These are phyloP conservation scores for Hippotragus niger DNA, from an alignment of 2,113 vertebrate genomes.

Conservation along the genomic window DNA sequence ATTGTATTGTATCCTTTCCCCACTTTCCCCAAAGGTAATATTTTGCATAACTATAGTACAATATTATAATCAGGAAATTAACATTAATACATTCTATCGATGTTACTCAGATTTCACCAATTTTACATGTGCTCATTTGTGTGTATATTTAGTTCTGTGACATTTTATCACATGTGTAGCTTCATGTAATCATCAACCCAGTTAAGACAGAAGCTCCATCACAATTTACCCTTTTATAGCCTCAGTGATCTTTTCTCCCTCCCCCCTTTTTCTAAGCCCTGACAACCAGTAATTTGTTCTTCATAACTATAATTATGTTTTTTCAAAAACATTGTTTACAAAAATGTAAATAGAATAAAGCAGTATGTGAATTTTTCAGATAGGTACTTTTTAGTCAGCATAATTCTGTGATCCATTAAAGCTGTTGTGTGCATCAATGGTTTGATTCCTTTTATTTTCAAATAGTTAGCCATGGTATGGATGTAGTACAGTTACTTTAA, in stretches of 20 bases:
- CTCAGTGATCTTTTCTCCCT: background rate
- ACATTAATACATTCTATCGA: background rate
- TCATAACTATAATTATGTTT: background rate
- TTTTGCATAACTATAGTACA: background rate
- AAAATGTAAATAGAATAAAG: background rate
- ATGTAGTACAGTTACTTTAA: background rate
- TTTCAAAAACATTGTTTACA: background rate
- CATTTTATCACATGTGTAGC: background rate
- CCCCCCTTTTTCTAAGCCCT: background rate
- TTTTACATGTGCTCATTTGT: background rate
- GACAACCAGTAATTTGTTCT: background rate
- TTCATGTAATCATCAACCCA: background rate
- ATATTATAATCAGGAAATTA: background rate
- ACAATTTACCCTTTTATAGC: background rate
- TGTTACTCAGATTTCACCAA: background rate
- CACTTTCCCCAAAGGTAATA: background rate
- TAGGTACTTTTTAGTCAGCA: background rate
- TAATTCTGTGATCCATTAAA: background rate
- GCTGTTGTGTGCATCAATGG: background rate
- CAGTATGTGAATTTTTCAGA: background rate
- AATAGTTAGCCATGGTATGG: background rate
- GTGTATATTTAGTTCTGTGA: background rate
- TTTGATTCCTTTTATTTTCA: background rate
- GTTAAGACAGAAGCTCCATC: background rate
- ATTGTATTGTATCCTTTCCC: background rate